phyloP scores from a whole-genome alignment of 2,797 vertebrate genomes.

The Tapera naevia region DNA sequence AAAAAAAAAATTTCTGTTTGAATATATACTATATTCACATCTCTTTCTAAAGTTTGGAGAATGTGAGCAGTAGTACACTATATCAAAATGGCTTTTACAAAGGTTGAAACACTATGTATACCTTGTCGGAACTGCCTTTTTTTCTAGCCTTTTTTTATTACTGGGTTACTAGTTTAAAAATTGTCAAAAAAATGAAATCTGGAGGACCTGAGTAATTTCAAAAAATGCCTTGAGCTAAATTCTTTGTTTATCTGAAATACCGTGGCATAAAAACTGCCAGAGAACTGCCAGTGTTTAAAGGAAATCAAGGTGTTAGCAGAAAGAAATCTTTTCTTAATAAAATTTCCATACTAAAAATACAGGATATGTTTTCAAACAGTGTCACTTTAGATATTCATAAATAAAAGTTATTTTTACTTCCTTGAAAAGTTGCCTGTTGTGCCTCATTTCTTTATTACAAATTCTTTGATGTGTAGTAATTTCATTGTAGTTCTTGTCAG shows the following conservation, averaged over 20 bases:
- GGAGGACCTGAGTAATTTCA: conserved; percentile 7
- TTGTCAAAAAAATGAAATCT: conserved; percentile 8
- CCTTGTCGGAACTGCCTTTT: conserved; percentile 15
- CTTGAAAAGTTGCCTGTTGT: not conserved
- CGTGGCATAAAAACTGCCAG: not conserved
- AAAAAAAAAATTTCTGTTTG: not conserved
- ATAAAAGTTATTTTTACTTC: not conserved
- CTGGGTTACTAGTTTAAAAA: not conserved
- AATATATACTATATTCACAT: not conserved
- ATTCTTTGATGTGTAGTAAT: not conserved
- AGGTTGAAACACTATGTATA: not conserved
- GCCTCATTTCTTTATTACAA: not conserved
- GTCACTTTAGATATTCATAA: not conserved
- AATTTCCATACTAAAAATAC: not conserved
- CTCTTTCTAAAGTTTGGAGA: not conserved
- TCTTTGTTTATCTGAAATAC: not conserved
- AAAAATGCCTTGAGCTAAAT: not conserved
- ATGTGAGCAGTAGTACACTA: not conserved
- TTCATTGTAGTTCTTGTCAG: not conserved
- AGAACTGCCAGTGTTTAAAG: not conserved
- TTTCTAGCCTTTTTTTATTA: not conserved
- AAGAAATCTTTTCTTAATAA: conserved; percentile 5
- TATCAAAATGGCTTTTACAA: not conserved
- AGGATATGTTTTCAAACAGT: not conserved
- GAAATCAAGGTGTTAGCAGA: not conserved